Percentiles rank a stretch among this genome's conserved stretches.
These are phyloP conservation scores for Tuta absoluta DNA, from an alignment of 2,888 invertebrate species.

Conservation along the genomic window DNA sequence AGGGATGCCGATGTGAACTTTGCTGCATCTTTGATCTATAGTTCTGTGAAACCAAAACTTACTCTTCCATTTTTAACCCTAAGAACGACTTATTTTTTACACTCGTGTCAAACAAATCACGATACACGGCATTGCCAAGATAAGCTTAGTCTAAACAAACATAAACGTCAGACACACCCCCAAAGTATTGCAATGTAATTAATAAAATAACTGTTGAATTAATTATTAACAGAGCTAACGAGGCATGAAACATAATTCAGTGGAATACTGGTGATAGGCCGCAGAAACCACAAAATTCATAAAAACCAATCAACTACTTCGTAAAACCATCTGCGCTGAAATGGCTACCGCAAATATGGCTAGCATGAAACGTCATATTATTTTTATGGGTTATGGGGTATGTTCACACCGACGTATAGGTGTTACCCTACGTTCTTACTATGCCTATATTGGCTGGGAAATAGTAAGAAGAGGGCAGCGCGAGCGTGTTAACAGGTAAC, in stretches of 20 bases:
- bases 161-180: no score
- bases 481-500: no score
- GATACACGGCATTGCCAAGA: no score
- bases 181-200: no score
- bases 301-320: constrained; percentile 29
- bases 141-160: no score
- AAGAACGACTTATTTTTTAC: no score
- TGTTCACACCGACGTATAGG: not conserved
- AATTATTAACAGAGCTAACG: not conserved
- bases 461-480: no score
- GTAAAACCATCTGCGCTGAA: constrained; percentile 25
- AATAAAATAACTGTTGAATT: not conserved
- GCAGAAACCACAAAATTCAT: constrained; percentile 22
- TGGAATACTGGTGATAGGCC: not conserved
- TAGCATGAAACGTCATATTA: not conserved
- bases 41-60: no score
- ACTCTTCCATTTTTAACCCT: no score
- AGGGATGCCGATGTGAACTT: not conserved
- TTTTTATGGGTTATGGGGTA: not conserved
- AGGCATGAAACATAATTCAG: constrained; percentile 1
- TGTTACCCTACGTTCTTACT: no score
- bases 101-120: no score
- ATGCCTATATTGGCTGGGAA: no score
- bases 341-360: constrained; percentile 17
- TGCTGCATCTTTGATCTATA: not conserved